Evolutionary conservation across 2,888 invertebrate genomes (phyloP).

Genomic region (Oegoconia quadripuncta): DNA sequence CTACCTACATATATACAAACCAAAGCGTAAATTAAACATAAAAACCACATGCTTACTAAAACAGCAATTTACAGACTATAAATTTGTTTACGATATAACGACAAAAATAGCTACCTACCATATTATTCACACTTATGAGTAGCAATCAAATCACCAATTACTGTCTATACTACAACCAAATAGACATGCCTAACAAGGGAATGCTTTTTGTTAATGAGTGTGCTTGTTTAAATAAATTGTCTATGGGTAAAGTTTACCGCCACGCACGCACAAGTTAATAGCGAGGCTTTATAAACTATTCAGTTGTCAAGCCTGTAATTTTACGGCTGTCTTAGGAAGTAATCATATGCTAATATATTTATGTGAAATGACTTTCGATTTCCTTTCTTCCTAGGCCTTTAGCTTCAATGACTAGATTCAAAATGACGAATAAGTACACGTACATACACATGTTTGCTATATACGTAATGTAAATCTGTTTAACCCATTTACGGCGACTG

Average conservation of each 20-base stretch:
- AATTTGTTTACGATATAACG: not conserved
- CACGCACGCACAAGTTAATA: constrained; percentile 32
- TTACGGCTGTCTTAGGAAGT: constrained; percentile 7
- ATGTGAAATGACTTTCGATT: too few species aligned
- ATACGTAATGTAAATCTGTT: too few species aligned
- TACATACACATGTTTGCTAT: too few species aligned
- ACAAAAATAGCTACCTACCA: not conserved
- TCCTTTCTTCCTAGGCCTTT: too few species aligned
- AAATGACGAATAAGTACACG: too few species aligned
- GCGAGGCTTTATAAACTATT: constrained; percentile 29
- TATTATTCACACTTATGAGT: constrained; percentile 16
- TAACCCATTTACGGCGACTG: too few species aligned
- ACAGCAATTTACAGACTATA: too few species aligned
- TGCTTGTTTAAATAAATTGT: constrained; percentile 40
- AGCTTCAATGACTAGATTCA: too few species aligned
- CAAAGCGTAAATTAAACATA: too few species aligned
- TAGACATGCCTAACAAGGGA: constrained; percentile 38
- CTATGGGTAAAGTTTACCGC: constrained; percentile 26
- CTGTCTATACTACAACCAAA: constrained; percentile 18
- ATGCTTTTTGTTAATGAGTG: constrained; percentile 51
- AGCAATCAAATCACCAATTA: constrained; percentile 41
- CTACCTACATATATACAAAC: too few species aligned
- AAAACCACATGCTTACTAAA: too few species aligned
- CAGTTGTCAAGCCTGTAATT: constrained; percentile 18
- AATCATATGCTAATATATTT: too few species aligned